Evolutionary conservation across 2,888 invertebrate genomes (phyloP).

Genomic region (Mantis religiosa): DNA sequence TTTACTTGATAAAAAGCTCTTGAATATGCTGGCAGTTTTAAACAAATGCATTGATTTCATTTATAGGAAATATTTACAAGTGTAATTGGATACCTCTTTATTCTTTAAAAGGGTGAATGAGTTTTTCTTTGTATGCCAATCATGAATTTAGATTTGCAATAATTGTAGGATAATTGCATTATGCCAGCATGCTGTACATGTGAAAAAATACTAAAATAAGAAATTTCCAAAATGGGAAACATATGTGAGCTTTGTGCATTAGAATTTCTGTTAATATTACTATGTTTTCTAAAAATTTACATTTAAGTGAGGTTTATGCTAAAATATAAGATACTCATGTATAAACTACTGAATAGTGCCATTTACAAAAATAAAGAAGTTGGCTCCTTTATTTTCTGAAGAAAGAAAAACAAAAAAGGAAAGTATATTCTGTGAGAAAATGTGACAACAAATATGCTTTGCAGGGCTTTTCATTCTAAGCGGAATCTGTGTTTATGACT

Average conservation of each 20-base stretch:
- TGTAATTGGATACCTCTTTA: neutral
- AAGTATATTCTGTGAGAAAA: neutral
- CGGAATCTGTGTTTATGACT: neutral
- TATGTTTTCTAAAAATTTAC: neutral
- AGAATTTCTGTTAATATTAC: neutral
- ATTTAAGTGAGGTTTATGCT: neutral
- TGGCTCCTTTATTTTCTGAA: neutral
- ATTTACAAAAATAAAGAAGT: neutral
- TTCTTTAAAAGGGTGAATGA: neutral
- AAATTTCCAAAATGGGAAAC: neutral
- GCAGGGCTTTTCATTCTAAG: neutral
- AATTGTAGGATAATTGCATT: neutral
- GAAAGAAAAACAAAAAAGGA: neutral
- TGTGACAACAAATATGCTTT: neutral
- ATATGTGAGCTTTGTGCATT: neutral
- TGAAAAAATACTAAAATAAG: neutral
- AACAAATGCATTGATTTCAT: neutral
- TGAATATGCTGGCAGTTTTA: neutral
- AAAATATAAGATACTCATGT: neutral
- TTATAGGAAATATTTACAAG: neutral
- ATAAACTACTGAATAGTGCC: neutral
- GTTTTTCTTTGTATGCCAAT: neutral
- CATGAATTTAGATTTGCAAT: neutral
- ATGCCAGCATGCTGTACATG: neutral
- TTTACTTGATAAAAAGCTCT: neutral